Evolutionary conservation across 2,888 invertebrate genomes (phyloP), one percentile per base, ranked within the genome.

Genomic region (Dryomyza anilis): DNA sequence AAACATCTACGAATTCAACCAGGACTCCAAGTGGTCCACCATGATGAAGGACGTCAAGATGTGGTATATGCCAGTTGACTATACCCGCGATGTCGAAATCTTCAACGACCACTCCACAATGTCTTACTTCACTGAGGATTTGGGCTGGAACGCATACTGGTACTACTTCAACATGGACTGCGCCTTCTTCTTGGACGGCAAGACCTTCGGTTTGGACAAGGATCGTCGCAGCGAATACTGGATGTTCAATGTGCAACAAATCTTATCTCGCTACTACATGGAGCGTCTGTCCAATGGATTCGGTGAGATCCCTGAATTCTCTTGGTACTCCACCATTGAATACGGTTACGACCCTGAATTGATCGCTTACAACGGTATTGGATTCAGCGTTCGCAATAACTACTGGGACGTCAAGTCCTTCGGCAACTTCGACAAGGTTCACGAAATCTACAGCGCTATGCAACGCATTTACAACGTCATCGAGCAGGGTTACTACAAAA

Each of bases 121-220:
- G 36, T 82, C 85, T 25, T 92, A 92, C 81, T 91, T 88, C 83
- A 88, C 88, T 14, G 89, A 92, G 74, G 92, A 92, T 77, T 83
- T 89, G 56, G 88, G 86, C 56, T 81, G 90, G 39, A 91, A 89
- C 78, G 74, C 86, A 23, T 87, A 85, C 74, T 89, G 89, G 81
- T 88, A 88, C 78, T 86, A 88, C 75, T 78, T 81, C 70, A 85
- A 87, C 68, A 78, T 89, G 69, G 83, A 86, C 56, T 88, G 87
- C 73, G 89, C 91, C 1, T 85, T 82, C 74, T 89, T 89, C 87
- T 84, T 89, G 76, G 84, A 86, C 66, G 85, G 85, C 53, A 81
- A 85, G 16, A 83, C 85, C 36, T 85, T 85, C 68, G 82, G 85
- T 67, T 73, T 86, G 43, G 73, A 81, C 14, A 85, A 86, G 70